A percentile compares a stretch with the other conserved stretches of the same genome.
phyloP scores from a whole-genome alignment of 2,113 vertebrate genomes.

The Xiphophorus hellerii region DNA sequence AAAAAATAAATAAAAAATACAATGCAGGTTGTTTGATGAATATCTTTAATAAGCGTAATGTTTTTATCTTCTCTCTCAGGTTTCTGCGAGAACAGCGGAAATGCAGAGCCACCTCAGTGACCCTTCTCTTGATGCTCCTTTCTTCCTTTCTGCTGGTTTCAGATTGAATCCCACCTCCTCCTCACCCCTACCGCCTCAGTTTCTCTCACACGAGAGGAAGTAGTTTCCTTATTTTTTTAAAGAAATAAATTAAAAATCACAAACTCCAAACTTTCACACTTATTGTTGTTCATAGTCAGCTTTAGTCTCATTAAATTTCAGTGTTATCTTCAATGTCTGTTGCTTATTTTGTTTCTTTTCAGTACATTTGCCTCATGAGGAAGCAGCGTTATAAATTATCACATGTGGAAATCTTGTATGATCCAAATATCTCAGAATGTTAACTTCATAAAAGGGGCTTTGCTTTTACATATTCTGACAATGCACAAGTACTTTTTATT shows the following conservation, averaged over 20 bases:
- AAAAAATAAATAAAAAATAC: neutral
- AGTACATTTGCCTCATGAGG: neutral
- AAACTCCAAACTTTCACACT: constrained; percentile 2
- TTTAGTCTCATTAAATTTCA: neutral
- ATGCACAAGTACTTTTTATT: constrained; percentile 14
- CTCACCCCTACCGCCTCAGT: constrained; percentile 3
- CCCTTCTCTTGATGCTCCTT: neutral
- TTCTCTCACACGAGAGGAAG: neutral
- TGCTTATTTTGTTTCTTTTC: neutral
- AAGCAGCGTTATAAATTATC: neutral
- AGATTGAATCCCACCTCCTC: constrained; percentile 19
- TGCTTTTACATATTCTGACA: constrained; percentile 1
- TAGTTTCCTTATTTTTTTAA: neutral
- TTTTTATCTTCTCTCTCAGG: constrained; percentile 53
- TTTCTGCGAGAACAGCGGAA: constrained; percentile 61
- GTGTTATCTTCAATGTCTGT: neutral
- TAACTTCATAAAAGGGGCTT: neutral
- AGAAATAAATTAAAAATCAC: neutral
- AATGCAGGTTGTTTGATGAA: neutral
- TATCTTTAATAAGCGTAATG: neutral
- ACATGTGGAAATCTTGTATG: neutral
- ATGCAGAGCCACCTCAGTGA: constrained; percentile 18
- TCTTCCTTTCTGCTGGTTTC: neutral
- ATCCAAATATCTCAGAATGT: neutral
- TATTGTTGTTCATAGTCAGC: neutral